Percentiles rank a stretch among this genome's conserved stretches.
Evolutionary conservation across 2,113 vertebrate genomes (phyloP).

Genomic region (Lepus europaeus): DNA sequence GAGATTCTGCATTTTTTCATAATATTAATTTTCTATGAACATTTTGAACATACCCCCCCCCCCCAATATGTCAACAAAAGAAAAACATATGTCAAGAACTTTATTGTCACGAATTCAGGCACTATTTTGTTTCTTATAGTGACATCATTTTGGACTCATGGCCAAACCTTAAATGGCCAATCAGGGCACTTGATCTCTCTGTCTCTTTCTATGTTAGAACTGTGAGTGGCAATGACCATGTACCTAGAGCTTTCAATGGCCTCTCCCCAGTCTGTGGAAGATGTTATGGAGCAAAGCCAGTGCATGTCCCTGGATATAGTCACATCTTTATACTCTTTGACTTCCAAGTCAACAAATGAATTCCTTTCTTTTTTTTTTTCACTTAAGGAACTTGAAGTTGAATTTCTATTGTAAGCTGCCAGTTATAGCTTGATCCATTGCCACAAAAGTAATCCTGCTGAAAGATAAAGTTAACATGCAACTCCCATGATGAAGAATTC

Average conservation of each 20-base stretch:
- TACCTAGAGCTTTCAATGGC: neutral
- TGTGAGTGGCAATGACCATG: neutral
- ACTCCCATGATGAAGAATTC: neutral
- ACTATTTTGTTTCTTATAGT: neutral
- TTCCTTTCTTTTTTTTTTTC: neutral
- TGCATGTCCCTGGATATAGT: neutral
- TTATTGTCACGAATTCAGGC: neutral
- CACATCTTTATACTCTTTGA: neutral
- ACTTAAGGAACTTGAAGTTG: neutral
- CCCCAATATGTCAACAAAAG: neutral
- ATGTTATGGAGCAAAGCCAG: constrained; percentile 18
- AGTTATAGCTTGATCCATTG: neutral
- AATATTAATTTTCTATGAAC: too few species aligned
- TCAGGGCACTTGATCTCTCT: neutral
- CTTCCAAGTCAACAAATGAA: neutral
- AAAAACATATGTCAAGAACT: neutral
- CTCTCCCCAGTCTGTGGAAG: neutral
- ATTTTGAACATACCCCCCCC: too few species aligned
- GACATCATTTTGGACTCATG: neutral
- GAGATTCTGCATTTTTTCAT: too few species aligned
- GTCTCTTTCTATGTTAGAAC: neutral
- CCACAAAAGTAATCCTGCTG: neutral
- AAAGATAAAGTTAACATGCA: neutral
- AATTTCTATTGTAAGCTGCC: constrained; percentile 10
- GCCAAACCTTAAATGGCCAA: neutral